Evolutionary conservation across 2,888 invertebrate genomes (phyloP).

Genomic region (Aplocera efformata): DNA sequence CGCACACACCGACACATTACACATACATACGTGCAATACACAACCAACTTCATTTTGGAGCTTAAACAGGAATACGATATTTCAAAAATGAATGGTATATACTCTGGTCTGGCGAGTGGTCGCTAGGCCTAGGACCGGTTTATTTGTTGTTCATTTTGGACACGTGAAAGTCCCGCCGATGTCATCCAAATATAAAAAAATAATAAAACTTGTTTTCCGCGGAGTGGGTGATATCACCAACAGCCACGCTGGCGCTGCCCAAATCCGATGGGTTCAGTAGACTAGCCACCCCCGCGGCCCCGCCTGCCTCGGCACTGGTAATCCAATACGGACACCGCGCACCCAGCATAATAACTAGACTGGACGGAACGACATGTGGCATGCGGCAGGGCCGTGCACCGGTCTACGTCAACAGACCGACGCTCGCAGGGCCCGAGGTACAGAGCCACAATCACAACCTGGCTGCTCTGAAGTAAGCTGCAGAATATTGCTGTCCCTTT

Average conservation of each 20-base stretch:
- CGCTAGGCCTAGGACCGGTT: too few relatives aligned
- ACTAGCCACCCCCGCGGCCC: slow-evolving; percentile 5
- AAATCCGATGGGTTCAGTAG: slow-evolving; percentile 7
- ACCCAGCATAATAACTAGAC: slow-evolving; percentile 12
- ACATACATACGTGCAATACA: not conserved
- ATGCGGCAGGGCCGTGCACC: too few relatives aligned
- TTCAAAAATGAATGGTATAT: too few relatives aligned
- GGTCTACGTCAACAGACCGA: too few relatives aligned
- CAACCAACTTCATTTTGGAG: not conserved
- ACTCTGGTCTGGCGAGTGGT: too few relatives aligned
- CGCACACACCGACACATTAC: not conserved
- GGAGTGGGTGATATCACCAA: slow-evolving; percentile 17
- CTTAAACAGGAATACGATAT: too few relatives aligned
- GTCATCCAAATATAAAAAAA: slow-evolving; percentile 4
- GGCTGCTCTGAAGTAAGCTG: too few relatives aligned
- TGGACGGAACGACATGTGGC: slow-evolving; percentile 8
- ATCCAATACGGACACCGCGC: slow-evolving; percentile 9
- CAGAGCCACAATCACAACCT: not conserved
- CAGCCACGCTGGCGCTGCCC: slow-evolving; percentile 5
- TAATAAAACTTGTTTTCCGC: slow-evolving; percentile 17
- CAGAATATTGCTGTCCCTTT: too few relatives aligned
- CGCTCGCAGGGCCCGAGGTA: too few relatives aligned
- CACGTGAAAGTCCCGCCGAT: slow-evolving; percentile 12
- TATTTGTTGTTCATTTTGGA: not conserved
- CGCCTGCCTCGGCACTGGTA: slow-evolving; percentile 10